Conservation (phyloP, 64 coral and sea anemone genomes). For the Orbicella faveolata region DNA sequence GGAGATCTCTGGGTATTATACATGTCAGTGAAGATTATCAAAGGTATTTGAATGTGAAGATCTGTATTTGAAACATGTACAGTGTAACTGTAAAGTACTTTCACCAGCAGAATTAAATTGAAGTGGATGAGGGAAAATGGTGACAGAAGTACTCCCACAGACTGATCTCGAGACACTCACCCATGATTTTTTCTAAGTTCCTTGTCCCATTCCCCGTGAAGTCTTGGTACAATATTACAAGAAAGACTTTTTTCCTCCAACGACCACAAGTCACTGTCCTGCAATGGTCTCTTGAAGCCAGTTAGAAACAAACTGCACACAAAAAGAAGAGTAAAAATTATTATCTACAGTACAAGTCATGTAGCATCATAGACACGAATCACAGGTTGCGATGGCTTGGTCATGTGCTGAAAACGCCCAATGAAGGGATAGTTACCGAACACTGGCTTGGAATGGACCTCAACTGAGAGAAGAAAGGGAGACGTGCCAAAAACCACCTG, state of each 20-base stretch:
- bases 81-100: too few species aligned
- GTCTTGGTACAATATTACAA: slow-evolving; percentile 41
- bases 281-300: slow-evolving; percentile 46
- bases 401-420: background rate
- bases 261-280: slow-evolving; percentile 53
- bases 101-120: too few species aligned
- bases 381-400: background rate
- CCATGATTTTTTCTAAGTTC: slow-evolving; percentile 38
- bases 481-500: too few species aligned
- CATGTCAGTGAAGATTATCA: too few species aligned
- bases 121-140: background rate
- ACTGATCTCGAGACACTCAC: slow-evolving; percentile 2
- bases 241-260: slow-evolving; percentile 43
- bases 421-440: too few species aligned
- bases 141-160: background rate
- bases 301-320: slow-evolving; percentile 54
- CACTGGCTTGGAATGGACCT: too few species aligned
- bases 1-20: too few species aligned
- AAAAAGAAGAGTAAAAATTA: background rate
- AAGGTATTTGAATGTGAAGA: too few species aligned
- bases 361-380: background rate
- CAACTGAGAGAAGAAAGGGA: too few species aligned
- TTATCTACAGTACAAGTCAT: too few species aligned
- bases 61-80: too few species aligned
- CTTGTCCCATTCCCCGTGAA: slow-evolving; percentile 71